Percentiles rank a stretch among this genome's conserved stretches.
Conservation (phyloP, 2,797 vertebrate species). For the Sebastiscus tertius region DNA sequence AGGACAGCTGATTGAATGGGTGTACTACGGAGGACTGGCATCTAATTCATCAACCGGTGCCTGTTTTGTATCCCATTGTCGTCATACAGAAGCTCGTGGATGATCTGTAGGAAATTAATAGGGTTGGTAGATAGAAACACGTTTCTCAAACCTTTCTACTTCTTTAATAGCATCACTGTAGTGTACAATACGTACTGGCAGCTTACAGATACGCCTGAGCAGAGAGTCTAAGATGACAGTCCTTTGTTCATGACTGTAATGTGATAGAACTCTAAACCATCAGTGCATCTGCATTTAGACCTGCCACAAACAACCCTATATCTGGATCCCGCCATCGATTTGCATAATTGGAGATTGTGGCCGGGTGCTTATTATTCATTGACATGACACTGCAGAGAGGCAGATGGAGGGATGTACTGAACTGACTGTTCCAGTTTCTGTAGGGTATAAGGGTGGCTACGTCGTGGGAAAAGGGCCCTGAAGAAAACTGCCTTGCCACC, state of each 20-base stretch:
- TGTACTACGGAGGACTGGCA: background rate
- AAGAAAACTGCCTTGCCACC: constrained; percentile 27
- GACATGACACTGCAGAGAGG: constrained; percentile 63
- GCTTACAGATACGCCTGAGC: constrained; percentile 25
- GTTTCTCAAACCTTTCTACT: constrained; percentile 10
- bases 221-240: constrained; percentile 16
- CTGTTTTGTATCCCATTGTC: constrained; percentile 8
- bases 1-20: constrained; percentile 1
- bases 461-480: constrained; percentile 4
- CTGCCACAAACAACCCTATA: constrained; percentile 64
- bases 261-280: constrained; percentile 58
- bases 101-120: background rate
- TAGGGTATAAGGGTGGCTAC: constrained; percentile 16
- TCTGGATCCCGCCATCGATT: constrained; percentile 60
- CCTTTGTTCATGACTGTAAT: constrained; percentile 57
- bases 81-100: background rate
- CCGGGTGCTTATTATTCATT: constrained; percentile 74
- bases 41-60: background rate
- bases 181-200: constrained; percentile 8
- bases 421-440: constrained; percentile 71
- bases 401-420: constrained; percentile 72
- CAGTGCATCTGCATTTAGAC: constrained; percentile 73
- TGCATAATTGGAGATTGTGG: constrained; percentile 79
- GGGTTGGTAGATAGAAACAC: background rate
- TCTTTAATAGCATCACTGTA: constrained; percentile 16